A percentile compares a stretch with the other conserved stretches of the same genome.
phyloP scores from a whole-genome alignment of 2,888 invertebrate species.

The Melanotus villosus region DNA sequence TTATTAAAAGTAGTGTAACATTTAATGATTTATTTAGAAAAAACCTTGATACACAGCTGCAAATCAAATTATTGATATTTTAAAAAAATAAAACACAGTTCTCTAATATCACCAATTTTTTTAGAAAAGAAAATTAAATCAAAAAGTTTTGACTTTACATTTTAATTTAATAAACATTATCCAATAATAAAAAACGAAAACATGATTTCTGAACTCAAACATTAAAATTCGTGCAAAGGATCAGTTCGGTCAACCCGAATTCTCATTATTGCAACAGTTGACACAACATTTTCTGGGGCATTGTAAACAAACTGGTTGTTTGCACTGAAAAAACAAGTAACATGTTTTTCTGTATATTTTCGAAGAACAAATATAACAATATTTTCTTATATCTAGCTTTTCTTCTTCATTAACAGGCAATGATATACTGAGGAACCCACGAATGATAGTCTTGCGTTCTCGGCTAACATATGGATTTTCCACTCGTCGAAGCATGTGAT shows the following conservation, averaged over 20 bases:
- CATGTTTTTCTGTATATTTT: background rate
- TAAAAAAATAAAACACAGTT: background rate
- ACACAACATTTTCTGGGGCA: slow-evolving; percentile 2
- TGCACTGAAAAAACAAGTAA: background rate
- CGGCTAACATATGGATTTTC: too few species aligned
- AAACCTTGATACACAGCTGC: background rate
- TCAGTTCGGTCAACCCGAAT: background rate
- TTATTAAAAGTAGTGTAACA: background rate
- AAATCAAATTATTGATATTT: background rate
- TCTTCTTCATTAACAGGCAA: background rate
- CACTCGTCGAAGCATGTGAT: too few species aligned
- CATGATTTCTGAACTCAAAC: background rate
- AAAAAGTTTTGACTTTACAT: background rate
- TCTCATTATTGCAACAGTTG: background rate
- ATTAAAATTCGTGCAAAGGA: background rate
- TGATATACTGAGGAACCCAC: background rate
- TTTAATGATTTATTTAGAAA: background rate
- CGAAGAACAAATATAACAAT: background rate
- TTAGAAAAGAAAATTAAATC: background rate
- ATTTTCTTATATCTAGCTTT: background rate
- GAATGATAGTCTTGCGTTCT: too few species aligned
- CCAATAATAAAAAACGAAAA: background rate
- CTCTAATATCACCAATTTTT: background rate
- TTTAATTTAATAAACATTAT: background rate
- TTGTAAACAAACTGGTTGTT: background rate